Evolutionary conservation across 1,140 invertebrate genomes (phyloP).

Genomic region (Drosophila guanche): DNA sequence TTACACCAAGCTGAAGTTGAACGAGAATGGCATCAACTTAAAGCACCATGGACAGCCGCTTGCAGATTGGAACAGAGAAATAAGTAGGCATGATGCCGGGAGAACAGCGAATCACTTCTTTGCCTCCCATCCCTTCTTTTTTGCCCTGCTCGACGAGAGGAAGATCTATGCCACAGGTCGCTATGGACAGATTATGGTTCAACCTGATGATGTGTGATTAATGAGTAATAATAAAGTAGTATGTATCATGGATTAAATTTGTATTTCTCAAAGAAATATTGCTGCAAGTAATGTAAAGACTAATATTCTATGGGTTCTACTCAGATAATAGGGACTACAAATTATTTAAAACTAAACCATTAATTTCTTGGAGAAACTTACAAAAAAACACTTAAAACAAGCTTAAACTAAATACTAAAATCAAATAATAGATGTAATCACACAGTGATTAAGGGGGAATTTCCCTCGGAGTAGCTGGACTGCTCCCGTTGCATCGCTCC

Average conservation of each 20-base stretch:
- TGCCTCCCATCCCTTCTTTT: conserved; percentile 18
- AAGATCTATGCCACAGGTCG: conserved; percentile 13
- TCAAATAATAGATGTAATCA: conserved; percentile 20
- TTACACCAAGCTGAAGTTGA: neutral
- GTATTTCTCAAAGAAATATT: no score
- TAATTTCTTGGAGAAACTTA: conserved; percentile 37
- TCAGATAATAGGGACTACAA: neutral
- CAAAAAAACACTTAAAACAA: conserved; percentile 9
- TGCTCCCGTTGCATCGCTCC: conserved; percentile 41
- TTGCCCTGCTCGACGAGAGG: conserved; percentile 9
- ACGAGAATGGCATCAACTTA: neutral
- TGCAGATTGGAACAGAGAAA: neutral
- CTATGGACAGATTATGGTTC: conserved; percentile 2
- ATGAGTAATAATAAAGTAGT: neutral
- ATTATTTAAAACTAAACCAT: neutral
- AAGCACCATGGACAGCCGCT: neutral
- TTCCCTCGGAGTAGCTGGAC: neutral
- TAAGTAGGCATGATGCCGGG: neutral
- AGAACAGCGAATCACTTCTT: neutral
- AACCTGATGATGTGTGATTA: conserved; percentile 4
- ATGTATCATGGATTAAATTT: conserved; percentile 2
- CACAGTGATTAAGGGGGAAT: conserved; percentile 12
- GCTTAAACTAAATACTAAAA: neutral
- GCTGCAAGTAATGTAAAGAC: no score
- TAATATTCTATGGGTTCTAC: no score